Conservation (phyloP, 2,888 invertebrate genomes). For the Catocala sponsa region DNA sequence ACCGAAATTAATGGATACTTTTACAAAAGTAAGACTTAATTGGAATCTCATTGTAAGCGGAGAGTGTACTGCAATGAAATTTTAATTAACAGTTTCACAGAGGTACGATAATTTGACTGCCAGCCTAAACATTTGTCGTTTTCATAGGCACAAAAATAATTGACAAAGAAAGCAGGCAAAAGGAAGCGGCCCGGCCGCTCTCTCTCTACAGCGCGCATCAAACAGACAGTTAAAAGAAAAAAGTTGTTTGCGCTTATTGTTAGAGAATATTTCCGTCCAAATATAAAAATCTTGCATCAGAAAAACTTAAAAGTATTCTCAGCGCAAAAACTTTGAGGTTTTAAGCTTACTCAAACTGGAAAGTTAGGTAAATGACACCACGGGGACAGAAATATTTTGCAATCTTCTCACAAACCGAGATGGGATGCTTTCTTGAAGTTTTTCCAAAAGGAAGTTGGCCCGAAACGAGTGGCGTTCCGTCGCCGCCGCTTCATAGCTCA, state of each 20-base stretch:
- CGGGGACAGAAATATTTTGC: slow-evolving; percentile 80
- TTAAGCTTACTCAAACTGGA: slow-evolving; percentile 81
- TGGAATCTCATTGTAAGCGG: slow-evolving; percentile 4
- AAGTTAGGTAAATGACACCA: slow-evolving; percentile 84
- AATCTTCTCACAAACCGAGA: slow-evolving; percentile 75
- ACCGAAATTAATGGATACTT: neutral
- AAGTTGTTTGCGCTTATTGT: slow-evolving; percentile 60
- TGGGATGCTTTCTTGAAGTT: slow-evolving; percentile 73
- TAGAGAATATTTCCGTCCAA: slow-evolving; percentile 57
- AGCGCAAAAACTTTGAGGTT: slow-evolving; percentile 72
- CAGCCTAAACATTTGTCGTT: slow-evolving; percentile 1
- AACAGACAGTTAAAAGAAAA: slow-evolving; percentile 53
- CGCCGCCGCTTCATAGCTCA: slow-evolving; percentile 55
- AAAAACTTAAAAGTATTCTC: slow-evolving; percentile 63
- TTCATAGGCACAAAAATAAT: slow-evolving; percentile 29
- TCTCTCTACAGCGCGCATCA: slow-evolving; percentile 46
- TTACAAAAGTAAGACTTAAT: slow-evolving; percentile 2
- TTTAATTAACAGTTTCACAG: slow-evolving; percentile 1
- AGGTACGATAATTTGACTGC: slow-evolving; percentile 3
- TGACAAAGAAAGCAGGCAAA: slow-evolving; percentile 41
- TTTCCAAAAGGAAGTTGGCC: slow-evolving; percentile 71
- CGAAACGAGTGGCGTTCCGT: slow-evolving; percentile 61
- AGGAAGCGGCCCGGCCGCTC: slow-evolving; percentile 34
- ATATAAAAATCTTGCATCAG: slow-evolving; percentile 68
- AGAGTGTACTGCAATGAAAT: slow-evolving; percentile 1